Percentiles rank a stretch among this genome's conserved stretches.
Evolutionary conservation across 2,113 vertebrate species (phyloP).

Genomic region (Dolichallabes microphthalmus): DNA sequence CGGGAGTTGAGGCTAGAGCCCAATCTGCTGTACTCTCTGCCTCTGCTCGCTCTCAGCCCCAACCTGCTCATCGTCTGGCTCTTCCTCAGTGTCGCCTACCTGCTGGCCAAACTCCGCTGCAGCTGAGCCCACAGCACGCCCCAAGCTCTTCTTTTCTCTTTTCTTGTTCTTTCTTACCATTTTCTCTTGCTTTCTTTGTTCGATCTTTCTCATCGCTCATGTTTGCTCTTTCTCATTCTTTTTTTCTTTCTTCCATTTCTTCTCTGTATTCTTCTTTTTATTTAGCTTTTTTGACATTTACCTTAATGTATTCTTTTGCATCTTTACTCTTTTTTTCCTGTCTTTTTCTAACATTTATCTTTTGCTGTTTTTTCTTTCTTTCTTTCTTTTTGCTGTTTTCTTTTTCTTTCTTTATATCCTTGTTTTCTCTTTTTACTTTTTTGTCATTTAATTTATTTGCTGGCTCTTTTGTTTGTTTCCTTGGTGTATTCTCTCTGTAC

Average conservation of each 20-base stretch:
- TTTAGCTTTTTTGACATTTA: neutral
- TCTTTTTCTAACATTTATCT: no score
- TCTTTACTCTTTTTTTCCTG: neutral
- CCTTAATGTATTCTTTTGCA: neutral
- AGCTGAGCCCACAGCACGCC: slow-evolving; percentile 74
- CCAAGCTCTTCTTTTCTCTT: neutral
- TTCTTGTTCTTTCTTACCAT: neutral
- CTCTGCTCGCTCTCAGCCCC: slow-evolving; percentile 94
- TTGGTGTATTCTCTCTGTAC: neutral
- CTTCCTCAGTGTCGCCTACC: slow-evolving; percentile 92
- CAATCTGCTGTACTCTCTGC: slow-evolving; percentile 96
- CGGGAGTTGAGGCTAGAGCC: slow-evolving; percentile 95
- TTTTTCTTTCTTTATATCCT: neutral
- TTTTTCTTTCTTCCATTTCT: neutral
- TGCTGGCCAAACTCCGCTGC: slow-evolving; percentile 95
- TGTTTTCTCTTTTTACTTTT: neutral
- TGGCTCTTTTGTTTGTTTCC: no score
- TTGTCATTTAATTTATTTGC: neutral
- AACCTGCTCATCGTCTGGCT: slow-evolving; percentile 98
- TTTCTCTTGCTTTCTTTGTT: slow-evolving; percentile 6
- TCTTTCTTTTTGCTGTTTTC: neutral
- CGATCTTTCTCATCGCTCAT: neutral
- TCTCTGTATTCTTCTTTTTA: neutral
- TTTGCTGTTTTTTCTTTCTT: neutral
- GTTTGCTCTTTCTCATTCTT: neutral